Evolutionary conservation across 1,140 invertebrate species (phyloP), one percentile per base, ranked within the genome.

Genomic region (Rhagoletis pomonella): DNA sequence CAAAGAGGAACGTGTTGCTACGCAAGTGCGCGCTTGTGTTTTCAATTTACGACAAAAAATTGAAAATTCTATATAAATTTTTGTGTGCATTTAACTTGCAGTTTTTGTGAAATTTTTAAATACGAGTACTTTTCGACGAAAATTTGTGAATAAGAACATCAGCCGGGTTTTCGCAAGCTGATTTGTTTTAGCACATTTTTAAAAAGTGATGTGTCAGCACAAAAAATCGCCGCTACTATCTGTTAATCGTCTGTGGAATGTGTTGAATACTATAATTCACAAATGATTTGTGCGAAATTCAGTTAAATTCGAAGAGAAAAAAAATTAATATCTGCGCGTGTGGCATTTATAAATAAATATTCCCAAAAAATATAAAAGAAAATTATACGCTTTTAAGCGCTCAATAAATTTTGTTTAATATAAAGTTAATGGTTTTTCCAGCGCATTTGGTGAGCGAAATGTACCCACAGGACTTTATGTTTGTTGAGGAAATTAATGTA

Each of bases 381-480:
- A 62, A 62, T 62, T 62, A 62, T 17, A 4, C 60, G 60, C 60
- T 5, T 55, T 55, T 55, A 55, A 55, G 50, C 50, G 67, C 67
- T 73, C 39, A 73, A 73, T 73, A 73, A 73, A 73, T 73, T 73
- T 73, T 73, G 29, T 73, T 73, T 73, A 73, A 55, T 81, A 81
- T 9, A 81, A 17, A 81, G 19, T 81, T 81, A 81, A 81, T 81
- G 17, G n/a, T 17, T 50, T 81, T 81, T 81, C 6, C 73, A 55
- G 47, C 14, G 47, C 73, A 73, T 81, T 50, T 29, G 73, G 73
- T 81, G 73, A 55, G 73, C 73, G 47, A 55, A 73, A 81, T 81
- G 47, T 81, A 55, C 7, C 73, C 73, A 81, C 73, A 81, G n/a
- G 47, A 55, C 47, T 81, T 58, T 29, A 50, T 19, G n/a, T 55